A percentile compares a stretch with the other conserved stretches of the same genome.
phyloP scores from a whole-genome alignment of 2,113 vertebrate genomes.

The Pelvicachromis taeniatus region DNA sequence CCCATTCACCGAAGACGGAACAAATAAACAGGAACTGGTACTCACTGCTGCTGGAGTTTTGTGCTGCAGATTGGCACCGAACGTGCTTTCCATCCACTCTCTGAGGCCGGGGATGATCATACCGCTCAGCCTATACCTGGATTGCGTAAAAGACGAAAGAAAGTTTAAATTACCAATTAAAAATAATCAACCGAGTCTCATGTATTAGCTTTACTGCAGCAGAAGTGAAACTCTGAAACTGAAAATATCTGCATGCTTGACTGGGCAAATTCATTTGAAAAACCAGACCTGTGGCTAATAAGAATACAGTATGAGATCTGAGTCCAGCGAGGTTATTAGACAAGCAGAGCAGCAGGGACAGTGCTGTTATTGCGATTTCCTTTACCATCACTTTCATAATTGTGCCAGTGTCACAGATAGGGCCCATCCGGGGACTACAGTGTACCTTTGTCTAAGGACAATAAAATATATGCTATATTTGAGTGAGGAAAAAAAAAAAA shows the following conservation, averaged over 20 bases:
- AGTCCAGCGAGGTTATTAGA: conserved; percentile 29
- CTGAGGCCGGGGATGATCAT: conserved; percentile 86
- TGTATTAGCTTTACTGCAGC: background rate
- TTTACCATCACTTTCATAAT: conserved; percentile 21
- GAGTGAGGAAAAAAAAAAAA: conserved; percentile 1
- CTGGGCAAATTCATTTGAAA: conserved; percentile 16
- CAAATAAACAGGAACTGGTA: background rate
- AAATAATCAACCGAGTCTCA: background rate
- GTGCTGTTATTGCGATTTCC: conserved; percentile 14
- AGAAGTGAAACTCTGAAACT: background rate
- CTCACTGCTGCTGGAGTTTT: conserved; percentile 90
- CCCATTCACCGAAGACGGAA: background rate
- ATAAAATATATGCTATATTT: conserved; percentile 35
- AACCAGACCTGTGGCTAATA: conserved; percentile 10
- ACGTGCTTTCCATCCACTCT: conserved; percentile 91
- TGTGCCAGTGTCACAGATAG: conserved; percentile 45
- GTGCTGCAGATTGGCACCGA: conserved; percentile 89
- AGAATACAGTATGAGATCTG: conserved; percentile 8
- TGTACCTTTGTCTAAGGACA: conserved; percentile 39
- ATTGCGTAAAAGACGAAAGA: background rate
- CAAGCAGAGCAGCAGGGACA: conserved; percentile 20
- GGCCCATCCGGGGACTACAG: conserved; percentile 30
- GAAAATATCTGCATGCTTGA: background rate
- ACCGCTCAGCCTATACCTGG: conserved; percentile 92
- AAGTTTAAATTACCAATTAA: background rate